A percentile compares a stretch with the other conserved stretches of the same genome.
Evolutionary conservation across 2,888 invertebrate species (phyloP).

Genomic region (Oeneis ivallda): DNA sequence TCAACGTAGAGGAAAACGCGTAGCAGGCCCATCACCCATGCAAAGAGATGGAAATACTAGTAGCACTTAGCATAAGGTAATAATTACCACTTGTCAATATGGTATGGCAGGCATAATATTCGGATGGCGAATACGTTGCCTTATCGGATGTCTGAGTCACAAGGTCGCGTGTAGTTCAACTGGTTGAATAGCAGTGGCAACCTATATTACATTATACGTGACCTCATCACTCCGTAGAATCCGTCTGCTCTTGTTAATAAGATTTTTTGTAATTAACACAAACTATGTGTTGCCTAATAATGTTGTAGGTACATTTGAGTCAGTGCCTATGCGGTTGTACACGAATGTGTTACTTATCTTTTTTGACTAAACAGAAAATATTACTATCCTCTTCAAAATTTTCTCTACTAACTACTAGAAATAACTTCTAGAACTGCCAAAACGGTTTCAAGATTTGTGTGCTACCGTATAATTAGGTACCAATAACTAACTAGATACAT

Average conservation of each 20-base stretch:
- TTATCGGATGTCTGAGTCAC: conserved; percentile 75
- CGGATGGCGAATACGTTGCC: conserved; percentile 56
- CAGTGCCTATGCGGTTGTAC: neutral
- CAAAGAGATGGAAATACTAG: conserved; percentile 24
- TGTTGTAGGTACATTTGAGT: neutral
- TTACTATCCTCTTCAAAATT: neutral
- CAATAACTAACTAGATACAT: neutral
- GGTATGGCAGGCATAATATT: conserved; percentile 50
- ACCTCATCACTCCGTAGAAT: conserved; percentile 64
- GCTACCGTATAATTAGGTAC: neutral
- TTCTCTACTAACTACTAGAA: no score
- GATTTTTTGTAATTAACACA: conserved; percentile 22
- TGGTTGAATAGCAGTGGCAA: conserved; percentile 55
- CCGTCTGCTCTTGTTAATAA: conserved; percentile 30
- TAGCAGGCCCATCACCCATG: no score
- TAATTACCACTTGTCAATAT: conserved; percentile 27
- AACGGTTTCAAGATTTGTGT: neutral
- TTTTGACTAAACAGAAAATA: neutral
- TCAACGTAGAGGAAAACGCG: neutral
- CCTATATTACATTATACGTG: conserved; percentile 68
- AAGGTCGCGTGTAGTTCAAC: conserved; percentile 73
- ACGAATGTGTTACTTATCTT: no score
- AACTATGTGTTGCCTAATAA: conserved; percentile 14
- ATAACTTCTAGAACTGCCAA: neutral
- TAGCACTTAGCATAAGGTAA: conserved; percentile 29